Base-by-base conservation (phyloP, 2,113 vertebrate species). In the Tragelaphus buxtoni region DNA sequence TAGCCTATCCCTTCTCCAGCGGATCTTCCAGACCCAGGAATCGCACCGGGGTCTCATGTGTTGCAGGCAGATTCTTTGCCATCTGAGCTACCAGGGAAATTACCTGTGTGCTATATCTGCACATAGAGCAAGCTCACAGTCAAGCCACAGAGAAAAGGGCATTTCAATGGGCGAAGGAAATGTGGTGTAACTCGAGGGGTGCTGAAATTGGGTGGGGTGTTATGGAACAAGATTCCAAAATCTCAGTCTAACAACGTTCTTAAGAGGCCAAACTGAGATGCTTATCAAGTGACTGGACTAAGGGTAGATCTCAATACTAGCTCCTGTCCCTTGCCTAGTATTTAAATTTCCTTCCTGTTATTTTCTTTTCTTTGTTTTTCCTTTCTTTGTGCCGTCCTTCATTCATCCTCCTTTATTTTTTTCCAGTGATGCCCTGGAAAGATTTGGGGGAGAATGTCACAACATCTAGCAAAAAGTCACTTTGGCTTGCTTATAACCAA, bases 31-130 rank as follows among this genome's bases (percentile, higher is more conserved):
- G 28, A 61, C 60, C 61, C 61, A 63, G 30, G 30, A 32, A 63
- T 63, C 0, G 3, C 1, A 17, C 61, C 3, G 0, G 14, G 30
- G 14, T 63, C 61, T 32, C 61, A 16, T 8, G 7, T 7, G 4
- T 63, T 63, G 61, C 61, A 63, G 7, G 60, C 16, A 16, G 61
- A 17, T 32, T 63, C 61, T 63, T 63, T 17, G 61, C 61, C 61
- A 16, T 7, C 61, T 32, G 61, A 16, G 28, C 61, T 63, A 32
- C 8, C 30, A 32, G 61, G 30, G 30, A 63, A 63, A 32, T 63
- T 47, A 13, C 80, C 28, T 65, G 10, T 60, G 24, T 60, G 30
- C 49, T 65, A 1, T 55, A 61, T 3, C 24, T 95, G 17, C 22
- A 13, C 3, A 3, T 30, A 16, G 49, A 42, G 86, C 76, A 60